Conservation (phyloP, 2,113 vertebrate species). For the Podarcis muralis region DNA sequence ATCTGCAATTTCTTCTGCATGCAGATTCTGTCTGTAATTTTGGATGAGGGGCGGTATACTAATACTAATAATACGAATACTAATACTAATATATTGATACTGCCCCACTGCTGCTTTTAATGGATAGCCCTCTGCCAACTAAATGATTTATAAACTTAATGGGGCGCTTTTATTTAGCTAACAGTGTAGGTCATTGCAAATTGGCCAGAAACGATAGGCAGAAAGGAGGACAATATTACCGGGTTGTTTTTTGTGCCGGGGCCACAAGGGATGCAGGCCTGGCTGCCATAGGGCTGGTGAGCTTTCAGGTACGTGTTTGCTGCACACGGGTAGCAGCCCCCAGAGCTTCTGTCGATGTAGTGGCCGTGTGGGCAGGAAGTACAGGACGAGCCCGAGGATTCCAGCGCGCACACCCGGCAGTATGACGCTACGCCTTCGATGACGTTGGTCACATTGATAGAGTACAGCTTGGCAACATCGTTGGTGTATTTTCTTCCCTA, state of each 20-base stretch:
- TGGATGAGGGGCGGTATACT: neutral
- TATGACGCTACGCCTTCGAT: constrained; percentile 87
- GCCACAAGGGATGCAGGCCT: constrained; percentile 84
- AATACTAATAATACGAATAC: neutral
- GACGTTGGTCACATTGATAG: constrained; percentile 89
- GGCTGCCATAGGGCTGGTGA: constrained; percentile 78
- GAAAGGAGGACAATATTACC: constrained; percentile 64
- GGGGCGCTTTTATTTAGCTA: neutral
- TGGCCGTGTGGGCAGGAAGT: constrained; percentile 85
- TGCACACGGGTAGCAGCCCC: constrained; percentile 82
- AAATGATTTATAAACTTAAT: neutral
- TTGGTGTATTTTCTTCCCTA: constrained; percentile 85
- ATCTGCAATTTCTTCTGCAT: neutral
- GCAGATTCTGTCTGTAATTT: neutral
- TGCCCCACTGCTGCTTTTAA: neutral
- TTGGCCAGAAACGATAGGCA: neutral
- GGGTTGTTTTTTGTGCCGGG: constrained; percentile 86
- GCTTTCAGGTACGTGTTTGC: constrained; percentile 80
- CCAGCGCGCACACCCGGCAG: constrained; percentile 86
- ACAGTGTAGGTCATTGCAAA: too few relatives aligned
- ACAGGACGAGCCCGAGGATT: constrained; percentile 76
- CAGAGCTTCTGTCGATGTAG: constrained; percentile 79
- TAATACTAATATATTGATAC: neutral
- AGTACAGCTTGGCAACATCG: constrained; percentile 90
- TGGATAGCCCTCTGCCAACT: neutral